phyloP scores from a whole-genome alignment of 2,113 vertebrate genomes.

The Struthidea cinerea region DNA sequence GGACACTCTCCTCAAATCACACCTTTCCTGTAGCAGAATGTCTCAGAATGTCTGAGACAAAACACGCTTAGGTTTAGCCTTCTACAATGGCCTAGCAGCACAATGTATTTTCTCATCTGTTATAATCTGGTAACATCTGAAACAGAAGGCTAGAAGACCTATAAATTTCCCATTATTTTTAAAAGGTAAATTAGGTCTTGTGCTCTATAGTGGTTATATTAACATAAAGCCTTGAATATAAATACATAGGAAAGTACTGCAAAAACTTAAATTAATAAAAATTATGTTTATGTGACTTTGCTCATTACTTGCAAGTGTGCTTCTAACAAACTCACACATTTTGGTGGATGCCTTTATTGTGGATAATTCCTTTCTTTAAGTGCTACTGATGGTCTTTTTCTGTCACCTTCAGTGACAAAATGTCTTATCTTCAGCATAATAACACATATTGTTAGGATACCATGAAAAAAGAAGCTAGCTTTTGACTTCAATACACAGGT shows the following conservation, averaged over 20 bases:
- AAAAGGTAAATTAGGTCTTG: background rate
- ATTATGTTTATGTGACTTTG: background rate
- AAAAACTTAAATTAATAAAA: background rate
- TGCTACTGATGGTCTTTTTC: background rate
- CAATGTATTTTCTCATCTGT: background rate
- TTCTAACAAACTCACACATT: background rate
- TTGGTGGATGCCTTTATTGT: background rate
- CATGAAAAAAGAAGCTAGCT: background rate
- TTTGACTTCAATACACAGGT: background rate
- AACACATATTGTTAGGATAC: background rate
- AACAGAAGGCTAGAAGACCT: background rate
- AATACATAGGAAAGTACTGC: background rate
- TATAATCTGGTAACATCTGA: background rate
- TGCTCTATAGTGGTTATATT: background rate
- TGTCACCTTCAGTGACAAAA: background rate
- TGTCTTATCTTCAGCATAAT: background rate
- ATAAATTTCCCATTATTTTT: background rate
- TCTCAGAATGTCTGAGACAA: background rate
- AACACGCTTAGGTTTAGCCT: background rate
- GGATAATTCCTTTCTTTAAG: background rate
- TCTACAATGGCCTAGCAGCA: background rate
- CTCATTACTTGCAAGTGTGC: background rate
- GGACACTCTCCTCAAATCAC: background rate
- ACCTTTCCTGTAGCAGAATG: background rate
- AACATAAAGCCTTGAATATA: background rate